These are phyloP conservation scores for Callospermophilus lateralis DNA, from an alignment of 2,113 vertebrate genomes.

Conservation along the genomic window DNA sequence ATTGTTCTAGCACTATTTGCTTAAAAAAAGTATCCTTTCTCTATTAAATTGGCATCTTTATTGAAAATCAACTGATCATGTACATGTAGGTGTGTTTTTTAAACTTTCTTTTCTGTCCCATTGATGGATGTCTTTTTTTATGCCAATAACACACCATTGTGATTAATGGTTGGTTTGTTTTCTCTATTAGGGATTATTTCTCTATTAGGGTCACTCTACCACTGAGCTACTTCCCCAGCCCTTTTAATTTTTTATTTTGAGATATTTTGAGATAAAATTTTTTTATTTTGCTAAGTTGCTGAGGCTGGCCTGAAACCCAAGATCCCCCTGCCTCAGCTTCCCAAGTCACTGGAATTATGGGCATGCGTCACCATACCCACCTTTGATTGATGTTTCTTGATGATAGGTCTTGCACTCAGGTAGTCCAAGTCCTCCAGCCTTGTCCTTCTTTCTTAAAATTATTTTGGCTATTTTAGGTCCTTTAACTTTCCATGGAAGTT, in stretches of 20 bases:
- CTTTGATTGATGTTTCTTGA: neutral
- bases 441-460: neutral
- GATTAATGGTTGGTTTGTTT: neutral
- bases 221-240: neutral
- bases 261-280: too few relatives aligned
- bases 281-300: neutral
- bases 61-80: too few relatives aligned
- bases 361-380: neutral
- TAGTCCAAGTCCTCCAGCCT: neutral
- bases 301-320: neutral
- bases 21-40: too few relatives aligned
- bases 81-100: too few relatives aligned
- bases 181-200: neutral
- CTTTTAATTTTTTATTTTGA: neutral
- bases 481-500: neutral
- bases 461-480: neutral
- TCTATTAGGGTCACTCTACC: neutral
- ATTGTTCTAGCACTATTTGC: too few relatives aligned
- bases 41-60: too few relatives aligned
- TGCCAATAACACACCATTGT: too few relatives aligned
- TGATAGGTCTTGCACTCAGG: neutral
- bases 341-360: neutral
- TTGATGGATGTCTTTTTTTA: too few relatives aligned
- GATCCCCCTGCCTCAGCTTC: neutral
- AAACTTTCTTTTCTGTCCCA: too few relatives aligned